Evolutionary conservation across 2,888 invertebrate genomes (phyloP), one percentile per base, ranked within the genome.

Genomic region (Folsomia candida): DNA sequence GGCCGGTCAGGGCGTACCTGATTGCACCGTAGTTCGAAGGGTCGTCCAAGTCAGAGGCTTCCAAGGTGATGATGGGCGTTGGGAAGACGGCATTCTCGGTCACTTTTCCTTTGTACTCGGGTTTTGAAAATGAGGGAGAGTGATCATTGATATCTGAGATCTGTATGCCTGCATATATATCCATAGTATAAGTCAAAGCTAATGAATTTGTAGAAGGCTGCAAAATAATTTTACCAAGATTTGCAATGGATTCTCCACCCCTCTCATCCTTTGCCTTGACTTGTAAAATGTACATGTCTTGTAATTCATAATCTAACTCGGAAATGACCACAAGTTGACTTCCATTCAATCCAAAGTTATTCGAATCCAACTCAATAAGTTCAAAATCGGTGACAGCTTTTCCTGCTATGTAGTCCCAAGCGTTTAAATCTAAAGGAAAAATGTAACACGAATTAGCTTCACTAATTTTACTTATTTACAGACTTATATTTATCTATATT

Each of bases 221-320:
- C n/a, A n/a, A n/a, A n/a, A n/a, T n/a, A 57, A 57, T 6, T 6
- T 25, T 60, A 60, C 62, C 87, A 51, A 92, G 84, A 82, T 90
- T 90, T 0, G 89, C 88, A 28, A 90, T 88, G 0, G 90, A 87
- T 18, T 89, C 87, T 77, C 87, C 87, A 0, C 90, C 91, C 0
- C 93, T 93, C 0, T 92, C 92, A 81, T 94, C 94, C 74, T 86
- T 87, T 0, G 93, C 94, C 74, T 91, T 90, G 67, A 92, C 86
- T 0, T 91, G 91, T 69, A 94, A 83, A 70, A 91, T 91, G 77
- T 91, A 94, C 70, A 89, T 89, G 78, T 89, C 90, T 78, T 92
- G 91, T 14, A 87, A 87, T 81, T 94, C 94, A 81, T 91, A 91
- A 81, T 94, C 92, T 60, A 94, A 83, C 67, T 78, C 84, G 61